Conservation (phyloP, 2,888 invertebrate species). For the Melanophora roralis region DNA sequence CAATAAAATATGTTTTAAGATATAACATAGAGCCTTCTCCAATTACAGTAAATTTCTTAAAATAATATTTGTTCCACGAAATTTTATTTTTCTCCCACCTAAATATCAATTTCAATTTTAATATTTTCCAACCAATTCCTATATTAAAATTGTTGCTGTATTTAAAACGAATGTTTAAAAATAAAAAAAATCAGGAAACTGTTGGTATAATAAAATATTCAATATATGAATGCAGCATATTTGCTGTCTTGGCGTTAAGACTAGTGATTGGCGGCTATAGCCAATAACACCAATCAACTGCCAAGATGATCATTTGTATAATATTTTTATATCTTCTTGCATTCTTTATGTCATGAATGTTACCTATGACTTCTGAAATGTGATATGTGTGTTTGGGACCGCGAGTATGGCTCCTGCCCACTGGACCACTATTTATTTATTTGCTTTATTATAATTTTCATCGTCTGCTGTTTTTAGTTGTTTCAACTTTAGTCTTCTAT, state of each 20-base stretch:
- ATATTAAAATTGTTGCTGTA: not conserved
- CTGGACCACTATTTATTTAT: constrained; percentile 52
- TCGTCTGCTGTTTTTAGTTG: constrained; percentile 33
- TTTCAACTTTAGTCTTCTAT: constrained; percentile 22
- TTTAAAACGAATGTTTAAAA: constrained; percentile 29
- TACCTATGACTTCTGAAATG: constrained; percentile 59
- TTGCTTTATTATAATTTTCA: constrained; percentile 18
- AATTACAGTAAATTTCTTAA: too few species aligned
- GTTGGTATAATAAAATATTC: constrained; percentile 15
- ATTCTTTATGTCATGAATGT: constrained; percentile 58
- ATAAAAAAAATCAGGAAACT: not conserved
- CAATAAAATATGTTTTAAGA: too few species aligned
- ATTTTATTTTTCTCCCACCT: not conserved
- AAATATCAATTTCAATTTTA: not conserved
- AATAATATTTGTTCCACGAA: not conserved
- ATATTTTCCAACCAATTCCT: not conserved
- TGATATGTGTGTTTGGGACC: constrained; percentile 51
- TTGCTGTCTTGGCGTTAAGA: constrained; percentile 41
- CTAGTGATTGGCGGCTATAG: constrained; percentile 57
- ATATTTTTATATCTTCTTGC: constrained; percentile 30
- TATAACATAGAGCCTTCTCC: too few species aligned
- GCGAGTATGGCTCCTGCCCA: constrained; percentile 43
- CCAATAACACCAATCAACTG: constrained; percentile 58
- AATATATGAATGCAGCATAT: constrained; percentile 42
- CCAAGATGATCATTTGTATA: constrained; percentile 56